A percentile compares a stretch with the other conserved stretches of the same genome.
These are phyloP conservation scores for Phorcus lineatus DNA, from an alignment of 2,888 invertebrate genomes.

Conservation along the genomic window DNA sequence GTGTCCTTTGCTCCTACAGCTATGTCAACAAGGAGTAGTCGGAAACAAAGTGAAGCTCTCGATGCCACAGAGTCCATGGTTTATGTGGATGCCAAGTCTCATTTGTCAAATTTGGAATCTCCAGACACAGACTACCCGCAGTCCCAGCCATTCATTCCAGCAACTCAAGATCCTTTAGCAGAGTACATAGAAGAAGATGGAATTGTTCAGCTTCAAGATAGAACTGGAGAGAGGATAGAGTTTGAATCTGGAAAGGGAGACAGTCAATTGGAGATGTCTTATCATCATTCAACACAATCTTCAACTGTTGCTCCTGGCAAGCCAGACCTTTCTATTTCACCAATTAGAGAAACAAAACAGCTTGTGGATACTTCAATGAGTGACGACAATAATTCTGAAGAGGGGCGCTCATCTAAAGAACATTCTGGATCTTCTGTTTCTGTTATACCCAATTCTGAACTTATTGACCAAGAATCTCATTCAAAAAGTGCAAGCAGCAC, in stretches of 20 bases:
- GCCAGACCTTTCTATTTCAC: background rate
- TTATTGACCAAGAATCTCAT: no score
- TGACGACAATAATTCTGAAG: background rate
- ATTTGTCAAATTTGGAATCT: background rate
- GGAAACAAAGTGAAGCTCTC: background rate
- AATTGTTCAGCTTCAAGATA: no score
- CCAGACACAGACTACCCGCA: background rate
- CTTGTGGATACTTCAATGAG: background rate
- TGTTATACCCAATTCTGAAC: no score
- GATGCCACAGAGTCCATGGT: background rate
- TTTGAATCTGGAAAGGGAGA: no score
- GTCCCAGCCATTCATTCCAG: background rate
- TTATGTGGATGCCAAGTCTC: slow-evolving; percentile 7
- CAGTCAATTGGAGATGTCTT: background rate
- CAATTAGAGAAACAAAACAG: background rate
- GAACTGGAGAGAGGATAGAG: no score
- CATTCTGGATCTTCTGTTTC: background rate
- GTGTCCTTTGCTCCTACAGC: background rate
- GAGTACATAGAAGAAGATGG: background rate
- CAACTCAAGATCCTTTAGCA: background rate
- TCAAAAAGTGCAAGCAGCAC: no score
- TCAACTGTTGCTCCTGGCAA: background rate
- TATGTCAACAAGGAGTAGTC: background rate
- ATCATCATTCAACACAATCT: slow-evolving; percentile 3
- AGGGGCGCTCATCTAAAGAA: background rate